Percentiles rank a stretch among this genome's conserved stretches.
Conservation (phyloP, 64 coral and sea anemone species). For the Montipora sp. region DNA sequence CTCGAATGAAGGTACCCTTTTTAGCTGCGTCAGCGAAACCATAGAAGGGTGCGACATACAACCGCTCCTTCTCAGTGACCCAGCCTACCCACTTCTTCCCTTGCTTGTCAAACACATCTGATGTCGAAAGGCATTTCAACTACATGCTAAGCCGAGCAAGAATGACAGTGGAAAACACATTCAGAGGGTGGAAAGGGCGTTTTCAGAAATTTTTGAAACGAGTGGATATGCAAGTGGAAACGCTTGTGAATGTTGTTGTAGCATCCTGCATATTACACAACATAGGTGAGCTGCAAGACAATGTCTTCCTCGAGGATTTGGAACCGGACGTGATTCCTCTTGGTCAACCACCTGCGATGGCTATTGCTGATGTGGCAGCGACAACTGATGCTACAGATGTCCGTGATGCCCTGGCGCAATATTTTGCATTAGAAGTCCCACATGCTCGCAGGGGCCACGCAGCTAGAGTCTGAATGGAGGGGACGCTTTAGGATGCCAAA, state of each 20-base stretch:
- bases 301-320: slow-evolving; percentile 40
- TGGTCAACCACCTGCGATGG: slow-evolving; percentile 14
- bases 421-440: slow-evolving; percentile 28
- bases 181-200: slow-evolving; percentile 50
- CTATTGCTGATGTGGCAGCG: slow-evolving; percentile 1
- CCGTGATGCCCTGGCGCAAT: slow-evolving; percentile 31
- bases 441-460: not conserved
- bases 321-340: not conserved
- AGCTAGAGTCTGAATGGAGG: not conserved
- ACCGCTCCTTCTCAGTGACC: slow-evolving; percentile 18
- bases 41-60: slow-evolving; percentile 10
- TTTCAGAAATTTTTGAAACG: slow-evolving; percentile 37
- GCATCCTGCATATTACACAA: slow-evolving; percentile 56
- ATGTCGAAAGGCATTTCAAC: slow-evolving; percentile 36
- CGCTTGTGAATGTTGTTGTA: slow-evolving; percentile 13
- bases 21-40: slow-evolving; percentile 8
- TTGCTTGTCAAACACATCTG: slow-evolving; percentile 36
- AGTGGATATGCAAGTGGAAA: slow-evolving; percentile 43
- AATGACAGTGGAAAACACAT: slow-evolving; percentile 50
- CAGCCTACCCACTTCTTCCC: slow-evolving; percentile 33
- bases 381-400: slow-evolving; percentile 10
- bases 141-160: slow-evolving; percentile 40
- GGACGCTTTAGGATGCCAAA: not conserved
- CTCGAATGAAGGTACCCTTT: slow-evolving; percentile 26
- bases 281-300: slow-evolving; percentile 46